A percentile compares a stretch with the other conserved stretches of the same genome.
phyloP scores from a whole-genome alignment of 1,140 invertebrate genomes.

The Hestina assimilis region DNA sequence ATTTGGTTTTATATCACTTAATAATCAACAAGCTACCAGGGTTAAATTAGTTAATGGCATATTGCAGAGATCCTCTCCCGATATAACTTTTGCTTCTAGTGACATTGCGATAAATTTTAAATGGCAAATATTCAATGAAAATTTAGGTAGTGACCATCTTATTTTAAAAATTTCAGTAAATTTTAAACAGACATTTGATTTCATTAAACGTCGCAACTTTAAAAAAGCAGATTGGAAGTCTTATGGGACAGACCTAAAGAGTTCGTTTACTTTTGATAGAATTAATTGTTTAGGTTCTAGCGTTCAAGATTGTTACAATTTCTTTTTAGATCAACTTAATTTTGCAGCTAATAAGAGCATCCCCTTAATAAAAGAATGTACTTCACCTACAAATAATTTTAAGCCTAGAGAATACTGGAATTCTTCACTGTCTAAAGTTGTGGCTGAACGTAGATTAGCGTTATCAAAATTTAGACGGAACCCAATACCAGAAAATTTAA shows the following conservation, averaged over 20 bases:
- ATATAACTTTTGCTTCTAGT: not conserved
- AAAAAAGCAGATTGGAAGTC: slow-evolving; percentile 3
- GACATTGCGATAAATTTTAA: not conserved
- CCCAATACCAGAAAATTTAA: too few species aligned
- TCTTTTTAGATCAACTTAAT: slow-evolving; percentile 12
- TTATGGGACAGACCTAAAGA: not conserved
- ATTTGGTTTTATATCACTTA: slow-evolving; percentile 23
- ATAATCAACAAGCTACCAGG: slow-evolving; percentile 20
- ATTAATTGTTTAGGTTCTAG: too few species aligned
- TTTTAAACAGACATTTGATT: not conserved
- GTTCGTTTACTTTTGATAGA: not conserved
- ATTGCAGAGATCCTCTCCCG: not conserved
- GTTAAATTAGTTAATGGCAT: slow-evolving; percentile 5
- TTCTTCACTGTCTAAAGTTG: slow-evolving; percentile 16
- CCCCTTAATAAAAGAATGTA: slow-evolving; percentile 8
- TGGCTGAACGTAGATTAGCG: slow-evolving; percentile 21
- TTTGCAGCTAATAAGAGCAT: slow-evolving; percentile 4
- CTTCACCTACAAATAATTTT: slow-evolving; percentile 17
- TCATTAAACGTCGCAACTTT: not conserved
- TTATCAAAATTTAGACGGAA: slow-evolving; percentile 31
- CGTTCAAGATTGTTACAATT: not conserved
- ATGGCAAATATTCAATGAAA: not conserved
- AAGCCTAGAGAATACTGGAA: slow-evolving; percentile 23
- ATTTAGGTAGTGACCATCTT: slow-evolving; percentile 1
- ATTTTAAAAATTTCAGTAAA: not conserved